Evolutionary conservation across 2,888 invertebrate genomes (phyloP).

Genomic region (Acanthococcus lagerstroemiae): DNA sequence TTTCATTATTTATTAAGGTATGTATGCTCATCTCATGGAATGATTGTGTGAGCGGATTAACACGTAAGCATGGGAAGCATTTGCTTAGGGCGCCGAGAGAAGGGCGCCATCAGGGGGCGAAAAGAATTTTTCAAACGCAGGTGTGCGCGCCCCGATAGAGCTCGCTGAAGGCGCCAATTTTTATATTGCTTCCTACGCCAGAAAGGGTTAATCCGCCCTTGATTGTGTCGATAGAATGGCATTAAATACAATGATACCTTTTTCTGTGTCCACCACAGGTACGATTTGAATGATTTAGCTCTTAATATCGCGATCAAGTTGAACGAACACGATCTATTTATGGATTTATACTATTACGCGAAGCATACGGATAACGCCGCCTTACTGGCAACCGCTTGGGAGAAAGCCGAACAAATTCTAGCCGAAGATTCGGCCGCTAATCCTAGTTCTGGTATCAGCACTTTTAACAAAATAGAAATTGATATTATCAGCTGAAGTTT

Average conservation of each 20-base stretch:
- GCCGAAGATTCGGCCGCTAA: slow-evolving; percentile 35
- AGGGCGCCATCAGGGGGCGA: too few species aligned
- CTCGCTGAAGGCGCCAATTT: too few species aligned
- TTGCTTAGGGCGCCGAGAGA: too few species aligned
- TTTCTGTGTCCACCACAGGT: too few species aligned
- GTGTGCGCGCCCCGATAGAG: too few species aligned
- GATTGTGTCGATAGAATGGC: neutral
- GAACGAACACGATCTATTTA: slow-evolving; percentile 74
- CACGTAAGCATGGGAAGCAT: too few species aligned
- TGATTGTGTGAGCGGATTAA: neutral
- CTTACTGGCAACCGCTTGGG: slow-evolving; percentile 59
- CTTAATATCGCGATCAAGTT: slow-evolving; percentile 76
- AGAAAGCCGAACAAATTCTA: slow-evolving; percentile 49
- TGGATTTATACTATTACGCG: slow-evolving; percentile 71
- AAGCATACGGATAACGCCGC: slow-evolving; percentile 50
- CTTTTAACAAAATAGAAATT: neutral
- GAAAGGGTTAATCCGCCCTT: too few species aligned
- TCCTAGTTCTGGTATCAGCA: slow-evolving; percentile 34
- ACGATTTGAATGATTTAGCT: slow-evolving; percentile 67
- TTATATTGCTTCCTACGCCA: too few species aligned
- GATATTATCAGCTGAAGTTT: too few species aligned
- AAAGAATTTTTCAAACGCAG: too few species aligned
- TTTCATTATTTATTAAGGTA: slow-evolving; percentile 76
- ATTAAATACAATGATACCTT: neutral
- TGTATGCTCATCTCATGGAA: slow-evolving; percentile 5